These are phyloP conservation scores for Brachionus plicatilis DNA, from an alignment of 1,140 invertebrate genomes.

Conservation along the genomic window DNA sequence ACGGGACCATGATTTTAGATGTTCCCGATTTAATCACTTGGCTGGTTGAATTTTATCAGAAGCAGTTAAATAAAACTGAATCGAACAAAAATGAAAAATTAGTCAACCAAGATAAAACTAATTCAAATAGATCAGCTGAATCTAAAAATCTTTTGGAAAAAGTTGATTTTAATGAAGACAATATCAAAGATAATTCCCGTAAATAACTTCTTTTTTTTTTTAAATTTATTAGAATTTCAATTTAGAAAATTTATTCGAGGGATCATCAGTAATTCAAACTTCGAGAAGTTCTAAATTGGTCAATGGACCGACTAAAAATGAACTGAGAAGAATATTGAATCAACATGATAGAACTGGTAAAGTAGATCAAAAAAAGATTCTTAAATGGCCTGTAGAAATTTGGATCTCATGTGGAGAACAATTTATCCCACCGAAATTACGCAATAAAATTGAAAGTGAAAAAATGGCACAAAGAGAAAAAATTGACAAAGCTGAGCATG, in stretches of 20 bases:
- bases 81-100: neutral
- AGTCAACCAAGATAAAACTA: neutral
- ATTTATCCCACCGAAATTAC: constrained; percentile 48
- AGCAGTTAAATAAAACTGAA: constrained; percentile 2
- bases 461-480: constrained; percentile 40
- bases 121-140: neutral
- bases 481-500: constrained; percentile 48
- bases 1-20: constrained; percentile 50
- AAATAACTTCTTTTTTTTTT: neutral
- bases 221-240: neutral
- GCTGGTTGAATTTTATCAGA: constrained; percentile 48
- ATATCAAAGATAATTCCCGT: neutral
- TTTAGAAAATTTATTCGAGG: neutral
- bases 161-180: constrained; percentile 17
- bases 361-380: constrained; percentile 41
- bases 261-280: neutral
- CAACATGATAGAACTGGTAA: constrained; percentile 11
- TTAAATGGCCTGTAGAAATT: constrained; percentile 54
- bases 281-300: neutral
- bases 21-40: constrained; percentile 51
- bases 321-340: neutral
- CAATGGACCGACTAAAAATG: neutral
- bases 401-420: constrained; percentile 54
- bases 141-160: neutral
- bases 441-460: neutral